These are phyloP conservation scores for Leiothrix lutea DNA, from an alignment of 2,113 vertebrate genomes.

Conservation along the genomic window DNA sequence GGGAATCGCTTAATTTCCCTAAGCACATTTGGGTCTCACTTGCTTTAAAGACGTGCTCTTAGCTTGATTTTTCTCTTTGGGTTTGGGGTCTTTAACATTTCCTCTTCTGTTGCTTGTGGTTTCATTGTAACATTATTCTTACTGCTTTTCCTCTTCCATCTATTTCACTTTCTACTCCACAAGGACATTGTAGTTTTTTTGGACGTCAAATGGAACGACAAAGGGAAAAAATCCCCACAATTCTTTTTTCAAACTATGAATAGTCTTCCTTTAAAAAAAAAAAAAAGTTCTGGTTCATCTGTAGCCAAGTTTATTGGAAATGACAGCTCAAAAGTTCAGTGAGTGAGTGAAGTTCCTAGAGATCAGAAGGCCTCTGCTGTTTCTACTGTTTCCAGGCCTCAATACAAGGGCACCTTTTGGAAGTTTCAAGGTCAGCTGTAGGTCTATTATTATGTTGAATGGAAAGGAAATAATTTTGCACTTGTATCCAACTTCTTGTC, in stretches of 20 bases:
- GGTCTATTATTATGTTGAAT: conserved; percentile 73
- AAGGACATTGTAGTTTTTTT: conserved; percentile 68
- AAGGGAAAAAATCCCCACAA: conserved; percentile 65
- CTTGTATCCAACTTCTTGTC: conserved; percentile 63
- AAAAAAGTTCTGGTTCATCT: conserved; percentile 71
- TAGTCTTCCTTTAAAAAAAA: conserved; percentile 60
- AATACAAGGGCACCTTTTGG: conserved; percentile 71
- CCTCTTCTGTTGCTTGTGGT: conserved; percentile 69
- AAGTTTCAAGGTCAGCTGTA: conserved; percentile 72
- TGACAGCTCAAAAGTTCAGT: conserved; percentile 70
- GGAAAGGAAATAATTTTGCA: conserved; percentile 69
- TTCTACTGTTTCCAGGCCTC: conserved; percentile 70
- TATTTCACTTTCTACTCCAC: conserved; percentile 65
- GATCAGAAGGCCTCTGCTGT: conserved; percentile 71
- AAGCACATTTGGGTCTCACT: conserved; percentile 57
- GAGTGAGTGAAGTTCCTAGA: conserved; percentile 70
- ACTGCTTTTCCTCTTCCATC: conserved; percentile 66
- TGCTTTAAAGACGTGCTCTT: conserved; percentile 45
- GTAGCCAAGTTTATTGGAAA: conserved; percentile 72
- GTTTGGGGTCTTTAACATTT: conserved; percentile 70
- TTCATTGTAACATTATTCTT: conserved; percentile 71
- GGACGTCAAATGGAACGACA: conserved; percentile 66
- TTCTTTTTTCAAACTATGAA: conserved; percentile 71
- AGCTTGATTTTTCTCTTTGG: conserved; percentile 68
- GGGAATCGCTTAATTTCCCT: conserved; percentile 62